A percentile compares a stretch with the other conserved stretches of the same genome.
phyloP scores from a whole-genome alignment of 2,113 vertebrate species.

The Capreolus pygargus region DNA sequence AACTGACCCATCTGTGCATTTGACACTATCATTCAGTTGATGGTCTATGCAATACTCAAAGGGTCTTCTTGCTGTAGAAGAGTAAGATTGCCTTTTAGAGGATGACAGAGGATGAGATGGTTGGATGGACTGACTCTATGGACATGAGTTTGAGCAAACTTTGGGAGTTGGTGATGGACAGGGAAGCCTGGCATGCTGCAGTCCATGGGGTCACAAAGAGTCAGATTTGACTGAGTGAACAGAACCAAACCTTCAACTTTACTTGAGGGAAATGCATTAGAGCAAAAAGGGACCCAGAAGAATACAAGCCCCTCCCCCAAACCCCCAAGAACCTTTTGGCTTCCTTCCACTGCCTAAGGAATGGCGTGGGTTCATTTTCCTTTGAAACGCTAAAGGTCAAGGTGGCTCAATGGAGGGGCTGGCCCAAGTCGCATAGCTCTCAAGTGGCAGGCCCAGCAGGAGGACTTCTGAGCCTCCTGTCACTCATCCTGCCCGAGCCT shows the following conservation, averaged over 20 bases:
- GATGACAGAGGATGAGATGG: not conserved
- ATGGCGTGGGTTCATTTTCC: not conserved
- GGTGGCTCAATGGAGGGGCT: not conserved
- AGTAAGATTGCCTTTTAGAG: not conserved
- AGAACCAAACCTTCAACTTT: not conserved
- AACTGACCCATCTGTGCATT: not conserved
- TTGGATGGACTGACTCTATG: not conserved
- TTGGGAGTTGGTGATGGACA: not conserved
- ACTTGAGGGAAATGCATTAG: not conserved
- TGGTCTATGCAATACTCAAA: not conserved
- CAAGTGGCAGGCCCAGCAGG: fast-evolving
- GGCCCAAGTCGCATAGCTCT: not conserved
- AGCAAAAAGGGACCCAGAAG: not conserved
- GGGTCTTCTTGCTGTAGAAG: not conserved
- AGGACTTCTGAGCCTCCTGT: not conserved
- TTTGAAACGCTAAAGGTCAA: not conserved
- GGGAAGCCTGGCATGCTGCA: not conserved
- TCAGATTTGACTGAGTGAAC: not conserved
- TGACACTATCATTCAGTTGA: not conserved
- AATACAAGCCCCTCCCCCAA: fast-evolving
- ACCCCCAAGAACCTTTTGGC: not conserved
- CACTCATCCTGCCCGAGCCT: not conserved
- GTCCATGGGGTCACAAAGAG: not conserved
- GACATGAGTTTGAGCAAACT: not conserved
- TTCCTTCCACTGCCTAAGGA: not conserved